Percentiles rank a stretch among this genome's conserved stretches.
Evolutionary conservation across 2,113 vertebrate genomes (phyloP).

Genomic region (Ploceus nigricollis): DNA sequence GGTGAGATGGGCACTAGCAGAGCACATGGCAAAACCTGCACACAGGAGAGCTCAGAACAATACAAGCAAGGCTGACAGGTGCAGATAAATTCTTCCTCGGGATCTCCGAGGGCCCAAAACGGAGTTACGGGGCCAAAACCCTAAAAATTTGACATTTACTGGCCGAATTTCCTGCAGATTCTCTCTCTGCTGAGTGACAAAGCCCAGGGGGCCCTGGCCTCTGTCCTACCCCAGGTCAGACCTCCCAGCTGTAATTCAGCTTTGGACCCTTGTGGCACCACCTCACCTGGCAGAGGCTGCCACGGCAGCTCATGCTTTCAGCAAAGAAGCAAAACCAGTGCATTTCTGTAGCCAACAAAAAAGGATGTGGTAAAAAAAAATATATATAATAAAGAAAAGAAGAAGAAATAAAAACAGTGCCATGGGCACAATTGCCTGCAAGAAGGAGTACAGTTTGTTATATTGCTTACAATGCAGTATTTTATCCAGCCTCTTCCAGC

Average conservation of each 20-base stretch:
- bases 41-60: constrained; percentile 26
- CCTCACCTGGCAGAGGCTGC: constrained; percentile 55
- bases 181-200: not conserved
- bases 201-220: not conserved
- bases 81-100: constrained; percentile 22
- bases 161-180: constrained; percentile 30
- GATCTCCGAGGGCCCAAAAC: too few species aligned
- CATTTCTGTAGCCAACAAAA: constrained; percentile 71
- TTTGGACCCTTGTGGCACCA: not conserved
- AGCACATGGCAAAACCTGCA: constrained; percentile 66
- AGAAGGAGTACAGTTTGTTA: constrained; percentile 82
- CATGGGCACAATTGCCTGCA: constrained; percentile 72
- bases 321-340: constrained; percentile 63
- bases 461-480: constrained; percentile 86
- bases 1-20: constrained; percentile 67
- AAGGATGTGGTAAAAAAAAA: constrained; percentile 60
- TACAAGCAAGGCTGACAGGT: constrained; percentile 60
- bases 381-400: not conserved
- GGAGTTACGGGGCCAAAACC: not conserved
- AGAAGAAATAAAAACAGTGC: constrained; percentile 59
- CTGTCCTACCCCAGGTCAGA: constrained; percentile 14
- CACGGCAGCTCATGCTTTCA: constrained; percentile 50
- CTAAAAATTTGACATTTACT: constrained; percentile 24
- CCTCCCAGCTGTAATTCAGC: not conserved
- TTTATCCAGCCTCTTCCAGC: constrained; percentile 85